Evolutionary conservation across 2,113 vertebrate genomes (phyloP).

Genomic region (Chelonoidis abingdonii): DNA sequence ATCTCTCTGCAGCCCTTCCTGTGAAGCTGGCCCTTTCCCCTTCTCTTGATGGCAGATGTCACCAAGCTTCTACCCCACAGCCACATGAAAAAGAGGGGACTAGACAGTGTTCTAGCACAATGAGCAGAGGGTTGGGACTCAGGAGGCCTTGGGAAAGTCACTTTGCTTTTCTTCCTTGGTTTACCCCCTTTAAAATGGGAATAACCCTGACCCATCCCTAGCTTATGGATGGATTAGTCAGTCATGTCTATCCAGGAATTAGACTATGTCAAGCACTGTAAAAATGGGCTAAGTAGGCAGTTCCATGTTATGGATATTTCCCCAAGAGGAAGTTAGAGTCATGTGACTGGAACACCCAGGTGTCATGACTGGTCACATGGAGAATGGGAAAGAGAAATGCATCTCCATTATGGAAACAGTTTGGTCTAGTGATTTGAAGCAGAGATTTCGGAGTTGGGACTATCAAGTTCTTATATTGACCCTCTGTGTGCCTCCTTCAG

Average conservation of each 20-base stretch:
- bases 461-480: not conserved
- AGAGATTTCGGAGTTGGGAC: not conserved
- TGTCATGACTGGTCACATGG: not conserved
- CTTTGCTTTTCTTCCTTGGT: not conserved
- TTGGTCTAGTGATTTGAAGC: not conserved
- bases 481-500: rapidly evolving
- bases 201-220: not conserved
- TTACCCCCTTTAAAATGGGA: not conserved
- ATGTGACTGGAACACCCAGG: not conserved
- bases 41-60: not conserved
- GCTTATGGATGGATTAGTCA: not conserved
- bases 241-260: not conserved
- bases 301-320: not conserved
- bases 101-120: not conserved
- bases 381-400: not conserved
- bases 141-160: not conserved
- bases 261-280: not conserved
- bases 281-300: rapidly evolving
- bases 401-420: not conserved
- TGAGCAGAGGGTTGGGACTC: not conserved
- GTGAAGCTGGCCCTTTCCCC: not conserved
- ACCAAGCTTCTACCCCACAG: not conserved
- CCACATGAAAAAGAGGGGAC: too few relatives aligned
- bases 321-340: not conserved
- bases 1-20: not conserved